Evolutionary conservation across 2,797 vertebrate species (phyloP).

Genomic region (Lophius americanus): DNA sequence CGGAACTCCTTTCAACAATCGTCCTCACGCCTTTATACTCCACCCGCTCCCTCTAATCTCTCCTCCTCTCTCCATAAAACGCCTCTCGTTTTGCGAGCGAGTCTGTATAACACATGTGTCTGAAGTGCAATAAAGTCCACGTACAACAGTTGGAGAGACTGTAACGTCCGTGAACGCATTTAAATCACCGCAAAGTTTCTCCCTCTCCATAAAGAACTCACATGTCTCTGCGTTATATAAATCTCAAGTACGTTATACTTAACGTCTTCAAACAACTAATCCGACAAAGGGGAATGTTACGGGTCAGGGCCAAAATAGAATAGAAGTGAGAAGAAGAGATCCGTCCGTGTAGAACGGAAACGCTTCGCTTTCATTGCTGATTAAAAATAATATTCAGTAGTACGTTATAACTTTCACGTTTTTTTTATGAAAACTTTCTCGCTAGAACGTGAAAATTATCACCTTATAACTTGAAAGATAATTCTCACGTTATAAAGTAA

Average conservation of each 20-base stretch:
- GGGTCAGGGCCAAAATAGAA: conserved; percentile 10
- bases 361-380: no score
- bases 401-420: no score
- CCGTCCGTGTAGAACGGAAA: no score
- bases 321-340: no score
- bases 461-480: no score
- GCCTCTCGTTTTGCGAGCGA: conserved; percentile 4
- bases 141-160: conserved; percentile 22
- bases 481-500: no score
- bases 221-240: conserved; percentile 1
- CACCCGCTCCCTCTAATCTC: conserved; percentile 12
- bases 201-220: conserved; percentile 19
- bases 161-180: conserved; percentile 37
- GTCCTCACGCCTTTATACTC: conserved; percentile 17
- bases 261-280: conserved; percentile 20
- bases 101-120: conserved; percentile 38
- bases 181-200: conserved; percentile 29
- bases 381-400: no score
- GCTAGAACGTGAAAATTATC: no score
- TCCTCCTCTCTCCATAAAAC: conserved; percentile 19
- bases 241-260: conserved; percentile 14
- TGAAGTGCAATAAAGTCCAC: conserved; percentile 17
- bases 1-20: conserved; percentile 14
- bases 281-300: conserved; percentile 8
- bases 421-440: no score